These are phyloP conservation scores for Oriolus oriolus DNA, from an alignment of 2,113 vertebrate species.

Conservation along the genomic window DNA sequence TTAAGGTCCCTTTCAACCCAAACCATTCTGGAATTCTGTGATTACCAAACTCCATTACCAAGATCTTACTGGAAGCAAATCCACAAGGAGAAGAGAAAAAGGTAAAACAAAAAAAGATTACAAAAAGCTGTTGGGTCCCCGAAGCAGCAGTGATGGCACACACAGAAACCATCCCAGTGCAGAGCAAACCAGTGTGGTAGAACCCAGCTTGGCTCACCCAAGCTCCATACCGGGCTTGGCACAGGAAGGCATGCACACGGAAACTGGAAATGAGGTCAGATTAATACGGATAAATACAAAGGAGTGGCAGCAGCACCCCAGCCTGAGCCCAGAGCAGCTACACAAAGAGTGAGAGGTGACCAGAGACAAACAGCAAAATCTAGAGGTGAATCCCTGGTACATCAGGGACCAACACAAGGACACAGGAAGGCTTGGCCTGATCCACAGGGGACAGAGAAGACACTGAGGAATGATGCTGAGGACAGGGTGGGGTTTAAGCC, in stretches of 20 bases:
- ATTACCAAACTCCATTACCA: not conserved
- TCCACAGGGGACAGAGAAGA: not conserved
- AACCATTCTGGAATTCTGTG: not conserved
- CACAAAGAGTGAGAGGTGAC: not conserved
- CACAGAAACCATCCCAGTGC: not conserved
- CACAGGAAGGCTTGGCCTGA: not conserved
- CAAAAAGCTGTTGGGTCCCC: not conserved
- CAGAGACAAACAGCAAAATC: not conserved
- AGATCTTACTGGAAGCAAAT: not conserved
- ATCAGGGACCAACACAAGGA: fast-evolving
- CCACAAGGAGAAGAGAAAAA: not conserved
- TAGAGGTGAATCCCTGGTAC: not conserved
- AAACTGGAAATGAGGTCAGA: not conserved
- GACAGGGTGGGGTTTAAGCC: not conserved
- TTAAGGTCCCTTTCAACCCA: not conserved
- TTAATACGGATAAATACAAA: not conserved
- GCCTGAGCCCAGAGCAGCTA: not conserved
- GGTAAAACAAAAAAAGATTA: too few relatives aligned
- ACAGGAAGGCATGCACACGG: not conserved
- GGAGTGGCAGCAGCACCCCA: not conserved
- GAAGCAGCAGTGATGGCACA: not conserved
- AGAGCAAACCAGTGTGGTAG: not conserved
- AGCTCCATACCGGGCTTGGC: not conserved
- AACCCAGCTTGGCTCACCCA: not conserved
- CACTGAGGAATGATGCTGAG: not conserved